phyloP scores from a whole-genome alignment of 92 coral and sea anemone species.

The Palythoa heliodiscus region DNA sequence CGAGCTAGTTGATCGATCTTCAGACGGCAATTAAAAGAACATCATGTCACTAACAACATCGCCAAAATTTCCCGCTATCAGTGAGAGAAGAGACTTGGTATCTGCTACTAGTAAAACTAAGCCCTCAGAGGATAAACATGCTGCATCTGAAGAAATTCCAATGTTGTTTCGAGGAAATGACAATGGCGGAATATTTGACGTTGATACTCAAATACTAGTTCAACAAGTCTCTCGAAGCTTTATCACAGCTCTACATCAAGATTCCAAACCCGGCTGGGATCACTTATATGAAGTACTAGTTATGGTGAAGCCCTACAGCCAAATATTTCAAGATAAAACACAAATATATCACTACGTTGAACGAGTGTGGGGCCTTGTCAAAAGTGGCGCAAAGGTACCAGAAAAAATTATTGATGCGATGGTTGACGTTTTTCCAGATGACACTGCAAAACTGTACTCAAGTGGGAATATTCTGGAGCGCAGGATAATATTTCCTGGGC shows the following conservation, averaged over 20 bases:
- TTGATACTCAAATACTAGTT: conserved; percentile 62
- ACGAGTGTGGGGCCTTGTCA: conserved; percentile 64
- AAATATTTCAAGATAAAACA: conserved; percentile 63
- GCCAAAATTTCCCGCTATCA: conserved; percentile 81
- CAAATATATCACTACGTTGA: conserved; percentile 88
- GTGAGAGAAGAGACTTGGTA: conserved; percentile 70
- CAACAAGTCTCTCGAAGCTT: conserved; percentile 82
- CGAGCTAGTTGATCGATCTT: not conserved
- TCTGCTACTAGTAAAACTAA: conserved; percentile 51
- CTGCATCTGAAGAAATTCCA: conserved; percentile 47
- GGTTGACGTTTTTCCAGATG: conserved; percentile 65
- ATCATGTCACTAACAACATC: conserved; percentile 61
- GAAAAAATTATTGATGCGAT: conserved; percentile 61
- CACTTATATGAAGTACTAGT: conserved; percentile 83
- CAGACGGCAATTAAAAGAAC: conserved; percentile 11
- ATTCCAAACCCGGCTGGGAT: conserved; percentile 71
- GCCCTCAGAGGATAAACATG: conserved; percentile 24
- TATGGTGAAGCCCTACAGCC: conserved; percentile 79
- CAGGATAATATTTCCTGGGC: conserved; percentile 75
- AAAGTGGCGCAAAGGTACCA: conserved; percentile 49
- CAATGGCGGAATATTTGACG: conserved; percentile 56
- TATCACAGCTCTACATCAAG: conserved; percentile 81
- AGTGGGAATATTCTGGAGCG: conserved; percentile 26
- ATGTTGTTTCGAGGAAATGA: conserved; percentile 27
- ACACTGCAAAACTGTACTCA: conserved; percentile 51